Conservation (phyloP, 2,888 invertebrate species). For the Taphrorychus bicolor region DNA sequence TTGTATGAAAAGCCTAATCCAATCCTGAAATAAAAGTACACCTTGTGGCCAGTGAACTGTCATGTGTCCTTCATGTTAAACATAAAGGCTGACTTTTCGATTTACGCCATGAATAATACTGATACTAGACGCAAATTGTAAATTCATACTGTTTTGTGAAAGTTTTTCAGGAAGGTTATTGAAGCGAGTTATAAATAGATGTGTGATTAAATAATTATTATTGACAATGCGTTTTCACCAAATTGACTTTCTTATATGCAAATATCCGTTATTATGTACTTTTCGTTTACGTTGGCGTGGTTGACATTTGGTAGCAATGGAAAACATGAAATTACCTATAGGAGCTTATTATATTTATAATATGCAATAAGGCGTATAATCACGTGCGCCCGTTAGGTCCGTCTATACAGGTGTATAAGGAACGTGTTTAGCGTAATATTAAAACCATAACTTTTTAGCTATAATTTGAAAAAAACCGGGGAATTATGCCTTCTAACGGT, state of each 20-base stretch:
- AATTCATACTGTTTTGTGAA: conserved; percentile 27
- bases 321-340: too few relatives aligned
- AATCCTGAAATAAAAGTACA: neutral
- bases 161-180: conserved; percentile 28
- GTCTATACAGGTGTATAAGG: conserved; percentile 15
- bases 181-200: conserved; percentile 16
- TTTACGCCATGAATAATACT: conserved; percentile 8
- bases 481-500: conserved; percentile 17
- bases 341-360: conserved; percentile 2
- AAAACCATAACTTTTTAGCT: conserved; percentile 3
- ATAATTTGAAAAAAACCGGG: conserved; percentile 12
- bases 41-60: conserved; percentile 23
- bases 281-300: neutral
- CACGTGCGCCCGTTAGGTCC: conserved; percentile 11
- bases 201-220: conserved; percentile 3
- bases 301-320: too few relatives aligned
- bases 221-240: conserved; percentile 23
- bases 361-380: neutral
- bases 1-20: neutral
- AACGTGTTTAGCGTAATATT: conserved; percentile 24
- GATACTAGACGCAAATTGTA: conserved; percentile 10
- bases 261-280: neutral
- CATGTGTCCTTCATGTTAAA: conserved; percentile 31
- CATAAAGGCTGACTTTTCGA: conserved; percentile 25
- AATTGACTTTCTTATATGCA: conserved; percentile 22